phyloP scores from a whole-genome alignment of 1,140 invertebrate species.

The Limonius californicus region DNA sequence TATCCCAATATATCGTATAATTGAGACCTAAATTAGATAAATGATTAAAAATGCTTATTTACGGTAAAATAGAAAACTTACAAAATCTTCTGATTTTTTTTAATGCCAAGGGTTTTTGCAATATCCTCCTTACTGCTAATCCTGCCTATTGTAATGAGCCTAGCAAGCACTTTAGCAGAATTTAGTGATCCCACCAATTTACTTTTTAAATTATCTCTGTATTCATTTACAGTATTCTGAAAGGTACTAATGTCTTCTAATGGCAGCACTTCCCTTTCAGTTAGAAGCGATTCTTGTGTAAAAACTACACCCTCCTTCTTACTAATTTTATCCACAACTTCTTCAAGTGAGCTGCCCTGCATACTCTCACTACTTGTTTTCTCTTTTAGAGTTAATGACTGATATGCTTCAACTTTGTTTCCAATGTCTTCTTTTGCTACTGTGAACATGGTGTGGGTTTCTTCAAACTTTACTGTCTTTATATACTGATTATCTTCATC shows the following conservation, averaged over 20 bases:
- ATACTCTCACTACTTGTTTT: constrained; percentile 20
- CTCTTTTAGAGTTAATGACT: constrained; percentile 43
- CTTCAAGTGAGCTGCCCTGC: constrained; percentile 27
- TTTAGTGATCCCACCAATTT: constrained; percentile 58
- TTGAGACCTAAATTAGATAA: constrained; percentile 57
- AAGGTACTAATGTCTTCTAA: constrained; percentile 36
- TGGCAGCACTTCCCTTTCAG: constrained; percentile 25
- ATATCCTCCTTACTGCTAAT: constrained; percentile 58
- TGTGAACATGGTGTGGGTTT: constrained; percentile 54
- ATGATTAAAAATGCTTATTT: no score
- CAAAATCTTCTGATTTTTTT: constrained; percentile 53
- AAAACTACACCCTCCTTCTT: constrained; percentile 18
- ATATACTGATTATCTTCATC: constrained; percentile 37
- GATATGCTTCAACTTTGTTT: constrained; percentile 49
- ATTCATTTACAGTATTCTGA: constrained; percentile 53
- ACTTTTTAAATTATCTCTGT: constrained; percentile 50
- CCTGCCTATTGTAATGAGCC: constrained; percentile 58
- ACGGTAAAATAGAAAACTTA: constrained; percentile 42
- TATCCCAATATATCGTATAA: constrained; percentile 67
- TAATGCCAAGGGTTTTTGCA: constrained; percentile 55
- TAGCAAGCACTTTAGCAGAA: constrained; percentile 60
- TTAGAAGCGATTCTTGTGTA: constrained; percentile 31
- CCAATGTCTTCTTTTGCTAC: constrained; percentile 53
- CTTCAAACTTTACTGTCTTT: constrained; percentile 48
- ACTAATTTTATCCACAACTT: constrained; percentile 31